phyloP scores from a whole-genome alignment of 2,797 vertebrate species.

The Onychomys torridus region DNA sequence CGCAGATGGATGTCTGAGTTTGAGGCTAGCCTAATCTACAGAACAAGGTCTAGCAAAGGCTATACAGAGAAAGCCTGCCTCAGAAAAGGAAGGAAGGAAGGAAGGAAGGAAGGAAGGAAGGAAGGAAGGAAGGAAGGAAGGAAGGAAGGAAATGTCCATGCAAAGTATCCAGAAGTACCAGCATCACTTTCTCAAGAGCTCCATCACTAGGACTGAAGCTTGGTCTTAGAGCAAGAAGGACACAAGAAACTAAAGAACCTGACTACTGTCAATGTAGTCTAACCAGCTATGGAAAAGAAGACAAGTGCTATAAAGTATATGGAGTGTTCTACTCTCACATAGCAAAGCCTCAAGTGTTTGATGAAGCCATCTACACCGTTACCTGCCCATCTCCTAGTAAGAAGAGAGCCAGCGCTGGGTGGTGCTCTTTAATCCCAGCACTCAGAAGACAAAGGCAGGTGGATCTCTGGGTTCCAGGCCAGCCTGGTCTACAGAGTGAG shows the following conservation, averaged over 20 bases:
- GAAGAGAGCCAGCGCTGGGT: slow-evolving; percentile 74
- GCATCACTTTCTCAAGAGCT: slow-evolving; percentile 97
- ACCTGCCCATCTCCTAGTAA: slow-evolving; percentile 95
- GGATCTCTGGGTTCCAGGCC: too few relatives aligned
- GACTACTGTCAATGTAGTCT: slow-evolving; percentile 95
- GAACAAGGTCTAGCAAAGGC: background rate
- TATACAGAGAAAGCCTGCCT: background rate
- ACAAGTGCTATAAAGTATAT: slow-evolving; percentile 97
- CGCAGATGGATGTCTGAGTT: background rate
- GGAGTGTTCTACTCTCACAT: slow-evolving; percentile 96
- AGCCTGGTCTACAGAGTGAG: too few relatives aligned
- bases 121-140: background rate
- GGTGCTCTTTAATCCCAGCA: too few relatives aligned
- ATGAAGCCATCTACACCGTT: slow-evolving; percentile 96
- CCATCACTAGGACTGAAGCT: slow-evolving; percentile 98
- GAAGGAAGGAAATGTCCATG: slow-evolving; percentile 86
- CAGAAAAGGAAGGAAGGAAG: too few relatives aligned
- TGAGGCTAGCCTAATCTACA: background rate
- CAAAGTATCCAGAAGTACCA: slow-evolving; percentile 94
- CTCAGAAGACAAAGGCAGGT: too few relatives aligned
- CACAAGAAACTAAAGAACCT: too few relatives aligned
- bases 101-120: background rate
- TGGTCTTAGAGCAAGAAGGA: slow-evolving; percentile 95
- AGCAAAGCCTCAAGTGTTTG: slow-evolving; percentile 95
- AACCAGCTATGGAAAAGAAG: slow-evolving; percentile 97